Conservation (phyloP, 1,140 invertebrate species). For the Drosophila takahashii region DNA sequence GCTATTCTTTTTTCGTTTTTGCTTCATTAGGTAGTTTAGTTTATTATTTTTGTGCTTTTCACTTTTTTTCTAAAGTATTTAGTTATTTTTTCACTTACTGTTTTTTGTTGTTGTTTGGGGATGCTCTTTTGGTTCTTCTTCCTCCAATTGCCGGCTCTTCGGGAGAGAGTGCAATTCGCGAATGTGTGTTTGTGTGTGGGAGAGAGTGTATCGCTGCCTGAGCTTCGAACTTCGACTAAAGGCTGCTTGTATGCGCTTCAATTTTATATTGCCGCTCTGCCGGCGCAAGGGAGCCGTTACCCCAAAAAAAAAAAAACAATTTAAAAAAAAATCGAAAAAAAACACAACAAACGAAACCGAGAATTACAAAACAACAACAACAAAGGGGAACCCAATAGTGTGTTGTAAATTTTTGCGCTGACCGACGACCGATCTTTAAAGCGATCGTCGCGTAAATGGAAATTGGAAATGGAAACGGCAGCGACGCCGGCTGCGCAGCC, state of each 20-base stretch:
- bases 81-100: constrained; percentile 23
- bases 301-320: constrained; percentile 40
- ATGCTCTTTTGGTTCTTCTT: constrained; percentile 12
- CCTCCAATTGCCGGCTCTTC: constrained; percentile 16
- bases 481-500: constrained; percentile 32
- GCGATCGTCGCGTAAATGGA: constrained; percentile 76
- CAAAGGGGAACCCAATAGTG: constrained; percentile 25
- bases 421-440: constrained; percentile 74
- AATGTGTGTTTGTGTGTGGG: constrained; percentile 25
- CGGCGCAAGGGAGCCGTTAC: constrained; percentile 54
- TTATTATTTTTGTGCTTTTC: constrained; percentile 4
- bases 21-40: background rate
- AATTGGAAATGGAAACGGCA: constrained; percentile 59
- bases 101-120: constrained; percentile 11
- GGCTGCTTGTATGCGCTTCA: constrained; percentile 76
- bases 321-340: constrained; percentile 17
- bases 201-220: constrained; percentile 51
- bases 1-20: background rate
- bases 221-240: constrained; percentile 65
- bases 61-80: constrained; percentile 2
- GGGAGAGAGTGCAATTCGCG: constrained; percentile 4
- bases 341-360: constrained; percentile 53
- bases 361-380: constrained; percentile 40
- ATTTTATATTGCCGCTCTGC: constrained; percentile 74
- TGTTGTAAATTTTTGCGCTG: constrained; percentile 66